phyloP scores from a whole-genome alignment of 2,797 vertebrate species.

The Vireo griseus region DNA sequence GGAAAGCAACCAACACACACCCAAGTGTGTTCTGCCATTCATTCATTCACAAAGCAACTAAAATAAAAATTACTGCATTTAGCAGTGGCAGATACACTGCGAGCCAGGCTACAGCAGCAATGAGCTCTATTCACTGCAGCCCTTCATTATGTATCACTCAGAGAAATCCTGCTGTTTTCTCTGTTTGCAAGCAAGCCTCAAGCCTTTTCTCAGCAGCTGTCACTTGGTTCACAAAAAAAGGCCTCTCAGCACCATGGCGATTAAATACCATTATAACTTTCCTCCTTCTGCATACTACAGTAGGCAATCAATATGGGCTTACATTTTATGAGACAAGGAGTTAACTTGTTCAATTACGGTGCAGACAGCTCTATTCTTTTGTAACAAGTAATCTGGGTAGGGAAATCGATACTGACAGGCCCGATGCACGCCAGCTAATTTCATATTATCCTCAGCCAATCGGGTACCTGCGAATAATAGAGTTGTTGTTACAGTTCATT shows the following conservation, averaged over 20 bases:
- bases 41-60: background rate
- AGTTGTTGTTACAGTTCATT: constrained; percentile 97
- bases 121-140: background rate
- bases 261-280: constrained; percentile 80
- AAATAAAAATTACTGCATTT: background rate
- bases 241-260: constrained; percentile 70
- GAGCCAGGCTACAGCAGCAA: background rate
- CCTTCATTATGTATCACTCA: background rate
- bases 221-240: constrained; percentile 53
- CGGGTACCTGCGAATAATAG: constrained; percentile 85
- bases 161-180: constrained; percentile 53
- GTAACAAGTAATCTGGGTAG: constrained; percentile 99
- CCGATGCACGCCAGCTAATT: constrained; percentile 94
- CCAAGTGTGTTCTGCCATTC: rapidly evolving
- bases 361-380: constrained; percentile 99
- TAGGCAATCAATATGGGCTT: constrained; percentile 92
- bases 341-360: constrained; percentile 99
- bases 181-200: constrained; percentile 50
- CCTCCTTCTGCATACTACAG: constrained; percentile 79
- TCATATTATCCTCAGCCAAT: constrained; percentile 98
- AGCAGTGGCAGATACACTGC: background rate
- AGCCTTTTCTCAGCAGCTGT: constrained; percentile 63
- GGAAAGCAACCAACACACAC: background rate
- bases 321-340: constrained; percentile 99
- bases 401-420: constrained; percentile 98